phyloP scores from a whole-genome alignment of 2,888 invertebrate genomes.

The Neoascia interrupta region DNA sequence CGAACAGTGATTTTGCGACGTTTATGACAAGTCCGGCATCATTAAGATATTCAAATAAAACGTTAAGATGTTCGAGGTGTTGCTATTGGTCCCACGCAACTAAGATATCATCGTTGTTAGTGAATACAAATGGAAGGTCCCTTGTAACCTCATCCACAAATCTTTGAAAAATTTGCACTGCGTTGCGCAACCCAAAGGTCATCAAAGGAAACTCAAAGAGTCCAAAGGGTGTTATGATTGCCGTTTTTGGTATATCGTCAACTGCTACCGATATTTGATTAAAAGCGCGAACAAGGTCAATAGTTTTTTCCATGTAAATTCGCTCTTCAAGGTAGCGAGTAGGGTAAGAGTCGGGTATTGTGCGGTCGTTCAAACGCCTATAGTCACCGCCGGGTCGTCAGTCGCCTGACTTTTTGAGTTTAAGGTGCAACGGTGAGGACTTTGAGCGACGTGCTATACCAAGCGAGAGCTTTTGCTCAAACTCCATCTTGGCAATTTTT shows the following conservation, averaged over 20 bases:
- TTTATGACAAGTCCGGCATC: conserved; percentile 70
- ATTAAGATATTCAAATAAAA: conserved; percentile 65
- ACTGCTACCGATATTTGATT: no score
- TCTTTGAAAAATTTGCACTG: conserved; percentile 75
- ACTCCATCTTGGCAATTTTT: conserved; percentile 14
- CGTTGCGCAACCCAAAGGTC: conserved; percentile 75
- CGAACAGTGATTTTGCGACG: conserved; percentile 39
- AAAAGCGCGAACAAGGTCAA: no score
- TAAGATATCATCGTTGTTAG: conserved; percentile 38
- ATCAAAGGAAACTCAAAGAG: conserved; percentile 74
- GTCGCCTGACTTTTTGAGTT: conserved; percentile 10
- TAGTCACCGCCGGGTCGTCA: conserved; percentile 54
- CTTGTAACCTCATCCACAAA: conserved; percentile 73
- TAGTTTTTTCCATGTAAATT: no score
- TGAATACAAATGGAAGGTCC: conserved; percentile 54
- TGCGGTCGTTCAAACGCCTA: conserved; percentile 60
- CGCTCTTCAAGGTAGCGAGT: no score
- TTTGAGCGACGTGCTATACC: conserved; percentile 27
- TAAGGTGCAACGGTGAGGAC: conserved; percentile 1
- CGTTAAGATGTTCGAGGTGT: conserved; percentile 63
- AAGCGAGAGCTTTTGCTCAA: conserved; percentile 22
- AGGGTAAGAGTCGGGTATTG: conserved; percentile 75
- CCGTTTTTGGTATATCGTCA: conserved; percentile 47
- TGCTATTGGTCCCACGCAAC: conserved; percentile 57
- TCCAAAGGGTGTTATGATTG: conserved; percentile 73